Base-by-base conservation (phyloP, 2,113 vertebrate genomes). In the Melanerpes formicivorus region DNA sequence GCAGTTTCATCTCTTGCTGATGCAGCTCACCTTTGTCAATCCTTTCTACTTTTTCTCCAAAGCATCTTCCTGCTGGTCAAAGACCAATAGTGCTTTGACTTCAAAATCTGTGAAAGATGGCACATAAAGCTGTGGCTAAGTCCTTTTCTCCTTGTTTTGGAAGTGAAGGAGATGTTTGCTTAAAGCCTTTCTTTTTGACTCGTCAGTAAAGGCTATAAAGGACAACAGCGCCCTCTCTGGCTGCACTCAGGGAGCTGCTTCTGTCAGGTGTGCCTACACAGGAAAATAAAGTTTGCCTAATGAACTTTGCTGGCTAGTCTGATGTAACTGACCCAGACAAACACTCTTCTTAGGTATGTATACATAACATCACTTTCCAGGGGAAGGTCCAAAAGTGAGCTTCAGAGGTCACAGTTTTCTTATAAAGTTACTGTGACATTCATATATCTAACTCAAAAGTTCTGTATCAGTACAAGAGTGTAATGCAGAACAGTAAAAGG, bases 311-410 rank as follows among this genome's bases (percentile, higher is more conserved):
- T 82, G 26, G 11, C 44, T 91, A 73, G 10, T 27, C 11, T 2
- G 14, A 70, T 29, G 9, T 56, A 30, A 67, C 9, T 32, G 16
- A 62, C 66, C 5, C 13, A 29, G 23, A 25, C 1, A 72, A 83
- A 21, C 7, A 6, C 9, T 54, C 78, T 21, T 25, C 26, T 72
- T 34, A 7, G 6, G 1, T 18, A 14, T 2, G 3, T 18, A 5
- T 18, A 6, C 0, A 0, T 21, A 37, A 26, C 8, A n/a, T 46
- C 32, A 11, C n/a, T 18, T 77, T 58, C 40, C 22, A 44, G 22
- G 5, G 2, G 4, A 63, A 58, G 37, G 46, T 26, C 46, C 56
- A 66, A 44, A 74, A 76, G 18, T 10, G 21, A 81, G 4, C 9
- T 76, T 52, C 14, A 26, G 8, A 81, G 3, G 6, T n/a, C 56